Evolutionary conservation across 2,113 vertebrate species (phyloP).

Genomic region (Thunnus thynnus): DNA sequence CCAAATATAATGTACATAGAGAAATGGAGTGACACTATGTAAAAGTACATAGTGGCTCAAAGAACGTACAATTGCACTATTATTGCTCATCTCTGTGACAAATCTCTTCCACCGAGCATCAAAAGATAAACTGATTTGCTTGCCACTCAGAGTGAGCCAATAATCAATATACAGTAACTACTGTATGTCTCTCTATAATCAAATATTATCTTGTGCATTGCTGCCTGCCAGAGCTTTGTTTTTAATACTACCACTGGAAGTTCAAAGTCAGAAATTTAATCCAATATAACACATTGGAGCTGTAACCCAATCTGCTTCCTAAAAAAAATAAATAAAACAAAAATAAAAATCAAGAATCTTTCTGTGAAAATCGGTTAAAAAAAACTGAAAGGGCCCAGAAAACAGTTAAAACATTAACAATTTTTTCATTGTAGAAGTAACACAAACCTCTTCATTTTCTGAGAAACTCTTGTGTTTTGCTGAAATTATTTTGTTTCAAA

Average conservation of each 20-base stretch:
- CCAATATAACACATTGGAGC: background rate
- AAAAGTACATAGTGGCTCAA: background rate
- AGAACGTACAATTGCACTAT: background rate
- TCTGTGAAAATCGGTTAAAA: background rate
- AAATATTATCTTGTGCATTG: slow-evolving; percentile 25
- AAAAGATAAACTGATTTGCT: slow-evolving; percentile 22
- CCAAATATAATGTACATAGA: too few relatives aligned
- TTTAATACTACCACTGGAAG: background rate
- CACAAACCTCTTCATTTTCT: background rate
- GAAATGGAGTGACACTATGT: too few relatives aligned
- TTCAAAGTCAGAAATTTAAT: background rate
- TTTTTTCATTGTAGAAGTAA: background rate
- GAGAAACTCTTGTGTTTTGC: background rate
- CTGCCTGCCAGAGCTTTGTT: background rate
- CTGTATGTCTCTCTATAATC: background rate
- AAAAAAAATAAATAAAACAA: background rate
- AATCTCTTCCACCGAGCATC: background rate
- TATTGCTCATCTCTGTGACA: background rate
- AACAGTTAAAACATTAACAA: background rate
- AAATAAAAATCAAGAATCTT: background rate
- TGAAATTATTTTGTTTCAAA: background rate
- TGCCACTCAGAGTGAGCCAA: slow-evolving; percentile 7
- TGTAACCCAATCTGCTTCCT: background rate
- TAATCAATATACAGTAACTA: slow-evolving; percentile 25
- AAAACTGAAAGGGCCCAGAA: background rate